Percentiles rank a stretch among this genome's conserved stretches.
These are phyloP conservation scores for Dolichoris vasculosae DNA, from an alignment of 1,140 invertebrate species.

Conservation along the genomic window DNA sequence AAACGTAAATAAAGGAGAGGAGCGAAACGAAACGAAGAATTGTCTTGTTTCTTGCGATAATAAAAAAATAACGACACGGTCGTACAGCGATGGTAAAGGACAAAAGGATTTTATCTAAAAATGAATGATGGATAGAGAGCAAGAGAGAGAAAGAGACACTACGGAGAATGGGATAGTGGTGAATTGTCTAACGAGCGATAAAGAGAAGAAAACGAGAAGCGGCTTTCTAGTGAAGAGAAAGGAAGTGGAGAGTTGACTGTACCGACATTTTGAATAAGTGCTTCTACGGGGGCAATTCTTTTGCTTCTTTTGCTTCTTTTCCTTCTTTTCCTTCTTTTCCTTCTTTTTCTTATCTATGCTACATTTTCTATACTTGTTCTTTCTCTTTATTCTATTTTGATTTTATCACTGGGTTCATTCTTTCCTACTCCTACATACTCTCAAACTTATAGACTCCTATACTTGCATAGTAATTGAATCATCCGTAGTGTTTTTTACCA, in stretches of 20 bases:
- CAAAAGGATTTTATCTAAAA: constrained; percentile 41
- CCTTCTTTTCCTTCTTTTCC: not conserved
- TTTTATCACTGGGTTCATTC: constrained; percentile 11
- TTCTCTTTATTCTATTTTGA: not conserved
- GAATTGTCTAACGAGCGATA: constrained; percentile 38
- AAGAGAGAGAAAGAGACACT: too few species aligned
- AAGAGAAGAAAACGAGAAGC: constrained; percentile 30
- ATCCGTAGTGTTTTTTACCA: not conserved
- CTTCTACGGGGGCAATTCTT: constrained; percentile 48
- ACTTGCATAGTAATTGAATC: not conserved
- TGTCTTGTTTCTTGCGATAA: constrained; percentile 21
- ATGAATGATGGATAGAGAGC: constrained; percentile 36
- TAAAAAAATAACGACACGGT: constrained; percentile 26
- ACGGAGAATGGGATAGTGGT: too few species aligned
- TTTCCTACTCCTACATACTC: not conserved
- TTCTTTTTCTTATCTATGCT: constrained; percentile 12
- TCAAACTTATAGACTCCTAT: not conserved
- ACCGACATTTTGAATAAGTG: constrained; percentile 57
- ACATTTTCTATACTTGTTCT: not conserved
- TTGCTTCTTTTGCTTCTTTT: not conserved
- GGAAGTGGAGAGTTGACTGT: constrained; percentile 39
- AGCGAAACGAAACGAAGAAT: not conserved
- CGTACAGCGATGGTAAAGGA: not conserved
- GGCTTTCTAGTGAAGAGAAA: constrained; percentile 38
- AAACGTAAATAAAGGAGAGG: not conserved